Evolutionary conservation across 2,113 vertebrate species (phyloP).

Genomic region (Laticauda laticaudata): DNA sequence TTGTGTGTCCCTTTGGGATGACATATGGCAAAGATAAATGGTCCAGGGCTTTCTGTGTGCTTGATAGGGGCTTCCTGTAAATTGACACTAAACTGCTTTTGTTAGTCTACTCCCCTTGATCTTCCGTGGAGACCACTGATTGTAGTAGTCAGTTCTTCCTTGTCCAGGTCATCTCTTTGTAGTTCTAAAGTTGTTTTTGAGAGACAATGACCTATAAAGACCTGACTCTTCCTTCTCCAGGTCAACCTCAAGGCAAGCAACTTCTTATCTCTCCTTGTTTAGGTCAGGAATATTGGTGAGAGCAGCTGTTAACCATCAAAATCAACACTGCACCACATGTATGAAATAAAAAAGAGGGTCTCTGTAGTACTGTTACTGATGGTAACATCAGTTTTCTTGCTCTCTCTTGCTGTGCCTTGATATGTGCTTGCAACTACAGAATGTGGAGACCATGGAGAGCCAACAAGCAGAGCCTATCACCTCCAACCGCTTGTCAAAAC

Average conservation of each 20-base stretch:
- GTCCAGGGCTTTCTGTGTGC: background rate
- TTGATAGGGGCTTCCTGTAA: background rate
- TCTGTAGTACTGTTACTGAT: background rate
- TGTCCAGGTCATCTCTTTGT: background rate
- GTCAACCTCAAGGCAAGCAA: background rate
- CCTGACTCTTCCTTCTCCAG: background rate
- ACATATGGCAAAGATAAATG: background rate
- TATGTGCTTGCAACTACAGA: constrained; percentile 23
- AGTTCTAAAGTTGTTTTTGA: background rate
- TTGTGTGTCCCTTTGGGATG: background rate
- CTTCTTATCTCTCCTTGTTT: background rate
- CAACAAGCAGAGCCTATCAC: constrained; percentile 14
- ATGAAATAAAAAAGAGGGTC: background rate
- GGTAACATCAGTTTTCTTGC: background rate
- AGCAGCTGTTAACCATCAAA: background rate
- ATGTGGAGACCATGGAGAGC: constrained; percentile 23
- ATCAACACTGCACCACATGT: background rate
- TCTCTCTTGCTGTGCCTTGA: constrained; percentile 14
- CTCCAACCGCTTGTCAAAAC: constrained; percentile 25
- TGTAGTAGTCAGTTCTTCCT: background rate
- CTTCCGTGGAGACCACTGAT: background rate
- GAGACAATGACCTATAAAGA: background rate
- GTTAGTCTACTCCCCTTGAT: background rate
- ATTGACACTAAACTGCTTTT: background rate
- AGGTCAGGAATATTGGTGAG: background rate